Conservation (phyloP, 2,888 invertebrate species). For the Sinotaia quadrata region DNA sequence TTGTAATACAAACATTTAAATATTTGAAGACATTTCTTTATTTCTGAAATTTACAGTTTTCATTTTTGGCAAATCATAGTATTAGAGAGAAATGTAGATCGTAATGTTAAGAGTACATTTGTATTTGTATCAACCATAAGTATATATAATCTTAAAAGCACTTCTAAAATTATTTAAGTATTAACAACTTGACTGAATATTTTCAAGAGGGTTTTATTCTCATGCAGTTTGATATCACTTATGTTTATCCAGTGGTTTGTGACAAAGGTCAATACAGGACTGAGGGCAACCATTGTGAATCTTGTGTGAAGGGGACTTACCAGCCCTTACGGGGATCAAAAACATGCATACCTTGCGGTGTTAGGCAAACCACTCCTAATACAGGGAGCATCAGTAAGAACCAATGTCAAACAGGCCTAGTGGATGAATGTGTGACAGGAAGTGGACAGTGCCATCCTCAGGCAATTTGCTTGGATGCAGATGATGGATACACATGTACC, state of each 20-base stretch:
- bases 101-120: too few relatives aligned
- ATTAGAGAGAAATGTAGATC: too few relatives aligned
- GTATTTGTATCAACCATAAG: too few relatives aligned
- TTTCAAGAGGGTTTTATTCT: too few relatives aligned
- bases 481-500: constrained; percentile 45
- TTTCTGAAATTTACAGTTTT: too few relatives aligned
- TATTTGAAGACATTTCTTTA: too few relatives aligned
- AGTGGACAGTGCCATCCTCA: constrained; percentile 46
- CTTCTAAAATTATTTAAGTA: too few relatives aligned
- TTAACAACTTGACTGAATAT: too few relatives aligned
- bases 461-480: constrained; percentile 46
- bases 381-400: constrained; percentile 39
- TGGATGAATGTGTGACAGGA: constrained; percentile 50
- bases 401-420: constrained; percentile 44
- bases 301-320: constrained; percentile 55
- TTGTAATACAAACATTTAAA: too few relatives aligned
- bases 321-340: constrained; percentile 44
- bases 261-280: constrained; percentile 42
- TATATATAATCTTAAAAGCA: too few relatives aligned
- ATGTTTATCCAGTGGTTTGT: constrained; percentile 57
- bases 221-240: too few relatives aligned
- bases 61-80: too few relatives aligned
- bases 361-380: constrained; percentile 45
- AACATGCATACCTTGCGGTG: constrained; percentile 50
- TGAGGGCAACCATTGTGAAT: constrained; percentile 43